These are phyloP conservation scores for Nibea albiflora DNA, from an alignment of 2,113 vertebrate genomes.

Conservation along the genomic window DNA sequence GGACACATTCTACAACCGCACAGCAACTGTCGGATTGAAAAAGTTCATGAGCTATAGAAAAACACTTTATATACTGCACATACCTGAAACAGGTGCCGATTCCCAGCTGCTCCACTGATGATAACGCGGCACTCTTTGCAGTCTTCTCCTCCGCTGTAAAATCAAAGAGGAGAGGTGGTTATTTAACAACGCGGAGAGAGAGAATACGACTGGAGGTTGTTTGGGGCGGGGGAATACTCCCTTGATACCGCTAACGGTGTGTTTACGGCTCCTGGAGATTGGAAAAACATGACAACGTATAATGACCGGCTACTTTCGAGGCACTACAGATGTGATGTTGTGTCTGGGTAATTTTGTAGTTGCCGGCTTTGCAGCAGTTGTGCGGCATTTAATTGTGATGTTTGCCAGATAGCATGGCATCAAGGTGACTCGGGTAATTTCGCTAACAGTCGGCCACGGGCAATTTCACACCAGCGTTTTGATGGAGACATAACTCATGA, in stretches of 20 bases:
- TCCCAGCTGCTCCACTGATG: constrained; percentile 74
- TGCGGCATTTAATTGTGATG: constrained; percentile 49
- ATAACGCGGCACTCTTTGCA: constrained; percentile 36
- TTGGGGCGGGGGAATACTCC: background rate
- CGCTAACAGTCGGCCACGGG: constrained; percentile 35
- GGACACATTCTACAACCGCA: too few species aligned
- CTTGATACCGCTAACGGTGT: constrained; percentile 1
- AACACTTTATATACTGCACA: background rate
- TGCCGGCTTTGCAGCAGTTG: constrained; percentile 32
- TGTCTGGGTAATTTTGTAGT: constrained; percentile 14
- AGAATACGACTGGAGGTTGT: background rate
- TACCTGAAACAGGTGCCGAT: constrained; percentile 74
- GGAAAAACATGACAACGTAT: constrained; percentile 18
- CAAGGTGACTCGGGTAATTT: constrained; percentile 52
- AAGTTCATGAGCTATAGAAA: constrained; percentile 26
- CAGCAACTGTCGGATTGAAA: constrained; percentile 12
- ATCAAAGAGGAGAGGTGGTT: constrained; percentile 42
- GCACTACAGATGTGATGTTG: constrained; percentile 19
- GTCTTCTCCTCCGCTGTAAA: constrained; percentile 63
- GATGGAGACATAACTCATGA: constrained; percentile 16
- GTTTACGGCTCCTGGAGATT: background rate
- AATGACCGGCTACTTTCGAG: constrained; percentile 25
- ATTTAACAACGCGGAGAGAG: constrained; percentile 11
- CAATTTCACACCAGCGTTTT: constrained; percentile 45
- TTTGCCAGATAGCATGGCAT: constrained; percentile 8